These are phyloP conservation scores for Drosophila carrolli DNA, from an alignment of 1,140 invertebrate species.

Conservation along the genomic window DNA sequence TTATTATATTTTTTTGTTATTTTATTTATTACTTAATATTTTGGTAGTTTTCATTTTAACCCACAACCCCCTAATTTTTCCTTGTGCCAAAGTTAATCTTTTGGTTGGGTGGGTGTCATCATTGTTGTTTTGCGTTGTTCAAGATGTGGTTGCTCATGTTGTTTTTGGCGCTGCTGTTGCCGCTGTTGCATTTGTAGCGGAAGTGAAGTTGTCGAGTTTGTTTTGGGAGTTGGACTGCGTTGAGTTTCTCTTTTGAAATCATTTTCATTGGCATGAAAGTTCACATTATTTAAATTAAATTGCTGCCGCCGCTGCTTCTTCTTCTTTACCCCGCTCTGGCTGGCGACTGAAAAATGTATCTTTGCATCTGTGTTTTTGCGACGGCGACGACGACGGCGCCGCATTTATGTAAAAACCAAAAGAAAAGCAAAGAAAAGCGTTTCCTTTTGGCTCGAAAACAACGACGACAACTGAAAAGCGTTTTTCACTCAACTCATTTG, in stretches of 20 bases:
- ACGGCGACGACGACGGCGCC: constrained; percentile 22
- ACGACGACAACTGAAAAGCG: constrained; percentile 62
- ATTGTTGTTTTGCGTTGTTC: constrained; percentile 31
- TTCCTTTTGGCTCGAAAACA: constrained; percentile 72
- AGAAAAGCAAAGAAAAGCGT: constrained; percentile 72
- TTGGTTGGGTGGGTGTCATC: constrained; percentile 50
- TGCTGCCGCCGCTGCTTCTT: constrained; percentile 51
- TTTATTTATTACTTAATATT: too few relatives aligned
- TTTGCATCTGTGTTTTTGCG: constrained; percentile 58
- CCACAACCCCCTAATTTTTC: background rate
- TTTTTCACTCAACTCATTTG: constrained; percentile 75
- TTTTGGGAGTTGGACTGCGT: constrained; percentile 39
- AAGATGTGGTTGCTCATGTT: constrained; percentile 23
- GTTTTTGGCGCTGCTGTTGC: constrained; percentile 20
- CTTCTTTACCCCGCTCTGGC: constrained; percentile 7
- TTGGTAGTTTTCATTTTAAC: background rate
- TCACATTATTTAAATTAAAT: constrained; percentile 84
- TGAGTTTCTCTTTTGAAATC: constrained; percentile 82
- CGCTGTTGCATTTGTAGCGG: constrained; percentile 62
- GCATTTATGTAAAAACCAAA: constrained; percentile 47
- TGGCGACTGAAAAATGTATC: constrained; percentile 53
- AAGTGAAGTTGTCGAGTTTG: constrained; percentile 63
- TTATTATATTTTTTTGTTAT: too few relatives aligned
- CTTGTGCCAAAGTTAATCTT: constrained; percentile 18
- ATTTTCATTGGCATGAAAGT: constrained; percentile 82